Evolutionary conservation across 2,888 invertebrate species (phyloP).

Genomic region (Drosophila cracens): DNA sequence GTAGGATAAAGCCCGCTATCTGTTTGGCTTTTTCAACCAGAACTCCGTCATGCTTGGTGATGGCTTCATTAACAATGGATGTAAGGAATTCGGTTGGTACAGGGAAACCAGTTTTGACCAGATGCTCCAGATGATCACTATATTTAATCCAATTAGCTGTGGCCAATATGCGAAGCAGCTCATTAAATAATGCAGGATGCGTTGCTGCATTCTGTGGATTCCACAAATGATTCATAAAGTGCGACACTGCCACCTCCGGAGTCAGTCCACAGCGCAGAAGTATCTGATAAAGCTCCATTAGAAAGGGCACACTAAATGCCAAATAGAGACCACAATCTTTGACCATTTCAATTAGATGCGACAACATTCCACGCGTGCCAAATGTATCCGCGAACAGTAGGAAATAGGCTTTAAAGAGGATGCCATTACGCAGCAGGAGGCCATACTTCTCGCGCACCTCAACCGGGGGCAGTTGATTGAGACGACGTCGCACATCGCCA

Average conservation of each 20-base stretch:
- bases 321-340: constrained; percentile 43
- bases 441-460: constrained; percentile 28
- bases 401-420: constrained; percentile 42
- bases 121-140: constrained; percentile 1
- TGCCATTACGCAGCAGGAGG: constrained; percentile 13
- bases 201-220: constrained; percentile 1
- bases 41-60: neutral
- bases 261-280: neutral
- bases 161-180: constrained; percentile 37
- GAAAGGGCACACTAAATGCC: neutral
- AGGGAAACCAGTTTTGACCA: constrained; percentile 25
- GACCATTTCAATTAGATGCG: constrained; percentile 41
- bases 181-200: constrained; percentile 1
- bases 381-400: constrained; percentile 35
- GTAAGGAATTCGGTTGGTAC: constrained; percentile 31
- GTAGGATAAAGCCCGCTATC: neutral
- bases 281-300: constrained; percentile 11
- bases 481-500: constrained; percentile 34
- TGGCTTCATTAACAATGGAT: constrained; percentile 8
- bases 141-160: constrained; percentile 53
- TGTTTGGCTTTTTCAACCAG: neutral
- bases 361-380: constrained; percentile 13
- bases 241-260: neutral
- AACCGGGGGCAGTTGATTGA: neutral
- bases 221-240: constrained; percentile 59